These are phyloP conservation scores for Euleptes europaea DNA, from an alignment of 2,113 vertebrate species.

Conservation along the genomic window DNA sequence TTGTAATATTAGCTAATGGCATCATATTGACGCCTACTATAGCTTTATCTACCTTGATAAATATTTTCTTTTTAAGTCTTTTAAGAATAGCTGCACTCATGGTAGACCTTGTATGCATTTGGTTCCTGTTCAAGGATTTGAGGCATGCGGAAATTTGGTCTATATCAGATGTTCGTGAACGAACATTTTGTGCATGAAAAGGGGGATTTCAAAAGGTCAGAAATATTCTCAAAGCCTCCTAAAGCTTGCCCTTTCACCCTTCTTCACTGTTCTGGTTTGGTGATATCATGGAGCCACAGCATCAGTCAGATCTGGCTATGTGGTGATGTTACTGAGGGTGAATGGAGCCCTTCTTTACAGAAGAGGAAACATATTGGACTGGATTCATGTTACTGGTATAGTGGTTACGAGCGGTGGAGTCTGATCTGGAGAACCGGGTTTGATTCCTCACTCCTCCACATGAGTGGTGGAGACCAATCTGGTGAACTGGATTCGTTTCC, in stretches of 20 bases:
- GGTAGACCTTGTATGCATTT: neutral
- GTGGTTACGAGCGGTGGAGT: too few relatives aligned
- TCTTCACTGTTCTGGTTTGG: neutral
- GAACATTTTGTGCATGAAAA: neutral
- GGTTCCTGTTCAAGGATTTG: neutral
- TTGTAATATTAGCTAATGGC: neutral
- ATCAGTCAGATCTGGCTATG: too few relatives aligned
- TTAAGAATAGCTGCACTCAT: neutral
- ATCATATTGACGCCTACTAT: neutral
- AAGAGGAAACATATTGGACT: too few relatives aligned
- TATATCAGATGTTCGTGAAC: neutral
- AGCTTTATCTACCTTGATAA: slow-evolving; percentile 18
- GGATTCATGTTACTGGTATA: too few relatives aligned
- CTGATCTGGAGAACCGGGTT: too few relatives aligned
- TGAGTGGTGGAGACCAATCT: too few relatives aligned
- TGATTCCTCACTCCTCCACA: too few relatives aligned
- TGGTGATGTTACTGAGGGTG: too few relatives aligned
- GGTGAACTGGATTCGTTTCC: too few relatives aligned
- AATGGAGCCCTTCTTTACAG: too few relatives aligned
- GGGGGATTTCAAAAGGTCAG: neutral
- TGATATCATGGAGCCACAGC: neutral
- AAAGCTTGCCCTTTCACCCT: neutral
- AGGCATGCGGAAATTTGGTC: neutral
- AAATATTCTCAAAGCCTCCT: neutral
- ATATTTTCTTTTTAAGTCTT: slow-evolving; percentile 5